Conservation (phyloP, 2,113 vertebrate genomes). For the Epinephelus fuscoguttatus region DNA sequence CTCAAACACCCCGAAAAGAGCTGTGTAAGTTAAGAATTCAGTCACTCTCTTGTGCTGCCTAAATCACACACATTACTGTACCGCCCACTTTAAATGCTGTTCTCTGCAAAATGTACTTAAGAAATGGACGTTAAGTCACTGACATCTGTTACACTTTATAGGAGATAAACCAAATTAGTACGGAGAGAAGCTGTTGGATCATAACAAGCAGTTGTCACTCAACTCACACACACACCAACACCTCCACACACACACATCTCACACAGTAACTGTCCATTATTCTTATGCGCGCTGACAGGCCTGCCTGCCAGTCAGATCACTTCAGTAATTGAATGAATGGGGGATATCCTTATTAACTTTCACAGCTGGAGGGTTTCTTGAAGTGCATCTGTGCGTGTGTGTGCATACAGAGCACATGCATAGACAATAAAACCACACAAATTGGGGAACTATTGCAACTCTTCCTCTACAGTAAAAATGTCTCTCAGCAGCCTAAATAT, state of each 20-base stretch:
- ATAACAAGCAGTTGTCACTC: conserved; percentile 26
- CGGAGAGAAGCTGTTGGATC: background rate
- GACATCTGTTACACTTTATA: background rate
- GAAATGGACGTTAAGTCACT: background rate
- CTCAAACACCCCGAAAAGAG: background rate
- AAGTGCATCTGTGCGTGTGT: background rate
- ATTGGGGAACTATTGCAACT: background rate
- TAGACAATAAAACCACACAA: conserved; percentile 3
- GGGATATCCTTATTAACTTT: conserved; percentile 57
- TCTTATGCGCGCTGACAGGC: conserved; percentile 37
- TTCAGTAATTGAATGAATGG: conserved; percentile 57
- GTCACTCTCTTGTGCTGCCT: background rate
- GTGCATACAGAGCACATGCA: conserved; percentile 14
- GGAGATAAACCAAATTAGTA: background rate
- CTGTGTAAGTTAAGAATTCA: background rate
- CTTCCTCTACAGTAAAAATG: background rate
- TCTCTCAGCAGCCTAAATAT: conserved; percentile 3
- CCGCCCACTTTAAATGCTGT: background rate
- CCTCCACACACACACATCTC: conserved; percentile 4
- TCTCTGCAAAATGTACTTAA: background rate
- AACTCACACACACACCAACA: conserved; percentile 18
- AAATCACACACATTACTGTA: background rate
- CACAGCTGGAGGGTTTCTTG: conserved; percentile 40
- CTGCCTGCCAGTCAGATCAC: conserved; percentile 45
- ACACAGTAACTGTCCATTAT: conserved; percentile 36